phyloP scores from a whole-genome alignment of 2,113 vertebrate genomes.

The Sterrhoptilus dennistouni region DNA sequence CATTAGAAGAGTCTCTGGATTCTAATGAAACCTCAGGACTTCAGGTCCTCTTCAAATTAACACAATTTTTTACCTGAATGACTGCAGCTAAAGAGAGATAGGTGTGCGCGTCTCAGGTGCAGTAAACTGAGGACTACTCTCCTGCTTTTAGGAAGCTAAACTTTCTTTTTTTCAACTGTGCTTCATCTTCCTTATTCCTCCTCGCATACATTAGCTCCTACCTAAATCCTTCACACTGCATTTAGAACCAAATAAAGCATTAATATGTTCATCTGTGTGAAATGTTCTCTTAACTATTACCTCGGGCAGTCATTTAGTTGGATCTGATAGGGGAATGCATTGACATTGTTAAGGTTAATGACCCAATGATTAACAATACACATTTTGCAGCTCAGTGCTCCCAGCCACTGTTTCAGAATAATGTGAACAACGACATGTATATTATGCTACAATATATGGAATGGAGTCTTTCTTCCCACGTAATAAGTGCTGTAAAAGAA shows the following conservation, averaged over 20 bases:
- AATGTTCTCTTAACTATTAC: constrained; percentile 76
- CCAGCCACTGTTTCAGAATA: constrained; percentile 65
- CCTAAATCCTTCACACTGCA: constrained; percentile 77
- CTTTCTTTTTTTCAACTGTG: not conserved
- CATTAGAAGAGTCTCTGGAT: not conserved
- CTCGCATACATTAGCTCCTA: constrained; percentile 46
- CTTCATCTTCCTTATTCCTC: constrained; percentile 37
- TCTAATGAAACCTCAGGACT: not conserved
- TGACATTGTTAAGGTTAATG: constrained; percentile 85
- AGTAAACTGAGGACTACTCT: not conserved
- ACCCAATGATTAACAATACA: constrained; percentile 76
- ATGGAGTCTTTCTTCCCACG: not conserved
- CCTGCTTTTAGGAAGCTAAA: not conserved
- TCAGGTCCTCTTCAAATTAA: not conserved
- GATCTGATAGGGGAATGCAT: constrained; percentile 71
- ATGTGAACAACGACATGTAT: constrained; percentile 34
- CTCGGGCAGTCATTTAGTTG: constrained; percentile 68
- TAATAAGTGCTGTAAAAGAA: constrained; percentile 18
- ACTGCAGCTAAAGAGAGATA: not conserved
- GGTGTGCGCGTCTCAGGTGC: not conserved
- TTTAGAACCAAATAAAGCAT: constrained; percentile 81
- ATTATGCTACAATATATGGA: not conserved
- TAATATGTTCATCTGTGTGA: constrained; percentile 73
- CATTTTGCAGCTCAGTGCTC: constrained; percentile 70
- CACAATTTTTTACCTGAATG: not conserved